A percentile compares a stretch with the other conserved stretches of the same genome.
Evolutionary conservation across 2,888 invertebrate genomes (phyloP).

Genomic region (Sepiola atlantica): DNA sequence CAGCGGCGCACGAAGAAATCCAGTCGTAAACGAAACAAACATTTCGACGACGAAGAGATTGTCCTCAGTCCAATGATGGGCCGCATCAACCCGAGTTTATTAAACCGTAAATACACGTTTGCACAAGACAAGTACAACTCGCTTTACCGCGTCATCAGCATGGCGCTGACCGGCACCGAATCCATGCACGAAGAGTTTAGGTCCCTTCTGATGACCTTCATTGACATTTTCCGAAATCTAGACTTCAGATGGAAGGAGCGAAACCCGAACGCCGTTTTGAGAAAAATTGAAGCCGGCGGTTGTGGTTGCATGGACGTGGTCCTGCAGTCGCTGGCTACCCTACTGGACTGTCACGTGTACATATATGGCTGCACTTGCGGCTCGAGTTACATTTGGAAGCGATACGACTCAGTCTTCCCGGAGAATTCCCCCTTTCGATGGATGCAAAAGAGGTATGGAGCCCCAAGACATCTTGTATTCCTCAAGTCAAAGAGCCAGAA

Average conservation of each 20-base stretch:
- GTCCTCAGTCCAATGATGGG: neutral
- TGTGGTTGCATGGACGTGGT: neutral
- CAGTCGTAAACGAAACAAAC: neutral
- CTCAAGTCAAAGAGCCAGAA: neutral
- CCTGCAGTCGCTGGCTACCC: neutral
- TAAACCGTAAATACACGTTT: neutral
- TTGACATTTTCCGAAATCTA: constrained; percentile 38
- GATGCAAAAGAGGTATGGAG: neutral
- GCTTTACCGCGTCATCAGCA: constrained; percentile 24
- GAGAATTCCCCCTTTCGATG: neutral
- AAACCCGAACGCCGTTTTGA: constrained; percentile 35
- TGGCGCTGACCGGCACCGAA: neutral
- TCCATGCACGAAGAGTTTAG: neutral
- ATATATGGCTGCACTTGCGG: neutral
- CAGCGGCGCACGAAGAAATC: neutral
- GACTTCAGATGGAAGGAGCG: neutral
- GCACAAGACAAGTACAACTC: neutral
- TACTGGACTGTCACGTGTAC: neutral
- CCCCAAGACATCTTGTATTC: neutral
- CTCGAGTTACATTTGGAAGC: neutral
- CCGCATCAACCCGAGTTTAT: neutral
- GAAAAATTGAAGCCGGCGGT: neutral
- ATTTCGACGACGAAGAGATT: neutral
- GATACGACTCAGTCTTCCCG: neutral
- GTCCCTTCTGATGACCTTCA: neutral